A percentile compares a stretch with the other conserved stretches of the same genome.
These are phyloP conservation scores for Hephaestus fuliginosus DNA, from an alignment of 2,797 vertebrate genomes.

Conservation along the genomic window DNA sequence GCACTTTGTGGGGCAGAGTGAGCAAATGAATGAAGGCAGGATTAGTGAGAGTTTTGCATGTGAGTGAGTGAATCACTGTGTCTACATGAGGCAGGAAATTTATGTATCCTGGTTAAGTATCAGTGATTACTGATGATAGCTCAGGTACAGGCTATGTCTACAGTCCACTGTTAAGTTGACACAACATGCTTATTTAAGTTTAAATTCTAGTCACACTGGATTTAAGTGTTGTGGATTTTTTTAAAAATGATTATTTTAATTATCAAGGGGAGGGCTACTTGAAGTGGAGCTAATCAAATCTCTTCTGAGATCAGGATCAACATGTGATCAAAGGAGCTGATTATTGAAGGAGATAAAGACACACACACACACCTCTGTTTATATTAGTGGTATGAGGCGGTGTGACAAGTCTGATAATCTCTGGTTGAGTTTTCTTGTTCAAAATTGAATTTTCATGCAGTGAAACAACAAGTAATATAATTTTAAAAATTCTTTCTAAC, in stretches of 20 bases:
- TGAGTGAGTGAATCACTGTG: conserved; percentile 12
- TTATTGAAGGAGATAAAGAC: too few species aligned
- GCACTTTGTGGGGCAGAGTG: not conserved
- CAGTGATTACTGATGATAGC: conserved; percentile 2
- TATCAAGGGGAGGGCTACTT: not conserved
- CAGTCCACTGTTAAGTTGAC: not conserved
- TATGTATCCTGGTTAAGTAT: conserved; percentile 1
- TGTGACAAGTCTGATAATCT: not conserved
- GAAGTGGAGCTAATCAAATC: not conserved
- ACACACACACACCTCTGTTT: too few species aligned
- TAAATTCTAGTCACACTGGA: not conserved
- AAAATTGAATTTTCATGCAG: too few species aligned
- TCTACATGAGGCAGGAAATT: conserved; percentile 16
- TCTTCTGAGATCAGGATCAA: not conserved
- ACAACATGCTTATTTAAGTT: not conserved
- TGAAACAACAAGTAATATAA: too few species aligned
- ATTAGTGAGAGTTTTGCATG: not conserved
- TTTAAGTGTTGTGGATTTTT: not conserved
- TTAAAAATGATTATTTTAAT: not conserved
- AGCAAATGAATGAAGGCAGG: conserved; percentile 4
- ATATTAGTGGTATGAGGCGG: too few species aligned
- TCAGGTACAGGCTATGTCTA: not conserved
- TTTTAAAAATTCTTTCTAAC: too few species aligned
- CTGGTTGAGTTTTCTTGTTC: not conserved
- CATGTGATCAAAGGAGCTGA: not conserved